A percentile compares a stretch with the other conserved stretches of the same genome.
Evolutionary conservation across 2,888 invertebrate genomes (phyloP).

Genomic region (Unio delphinus): DNA sequence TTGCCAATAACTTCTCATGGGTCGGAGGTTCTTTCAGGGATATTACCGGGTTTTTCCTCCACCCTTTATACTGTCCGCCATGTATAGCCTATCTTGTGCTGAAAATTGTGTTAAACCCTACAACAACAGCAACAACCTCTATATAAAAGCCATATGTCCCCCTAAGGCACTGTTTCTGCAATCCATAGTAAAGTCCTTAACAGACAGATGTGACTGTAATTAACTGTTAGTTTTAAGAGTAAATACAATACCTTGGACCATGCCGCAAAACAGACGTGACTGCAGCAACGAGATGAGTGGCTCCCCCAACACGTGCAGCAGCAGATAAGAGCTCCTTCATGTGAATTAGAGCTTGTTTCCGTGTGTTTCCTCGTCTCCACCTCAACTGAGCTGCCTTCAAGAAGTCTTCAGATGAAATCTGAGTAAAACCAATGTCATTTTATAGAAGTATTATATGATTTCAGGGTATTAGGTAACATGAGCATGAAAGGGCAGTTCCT

Average conservation of each 20-base stretch:
- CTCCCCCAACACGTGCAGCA: conserved; percentile 65
- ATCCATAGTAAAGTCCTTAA: no score
- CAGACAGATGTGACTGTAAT: background rate
- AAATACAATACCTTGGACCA: conserved; percentile 61
- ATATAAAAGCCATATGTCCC: no score
- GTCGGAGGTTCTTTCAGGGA: no score
- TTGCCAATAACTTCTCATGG: no score
- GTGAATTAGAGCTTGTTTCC: conserved; percentile 66
- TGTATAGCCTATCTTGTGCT: no score
- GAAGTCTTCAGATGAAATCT: conserved; percentile 67
- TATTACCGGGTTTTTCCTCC: no score
- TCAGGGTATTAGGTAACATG: background rate
- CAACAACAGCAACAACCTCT: no score
- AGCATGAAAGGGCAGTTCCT: no score
- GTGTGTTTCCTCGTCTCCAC: conserved; percentile 60
- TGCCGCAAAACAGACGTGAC: conserved; percentile 68
- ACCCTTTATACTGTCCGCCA: no score
- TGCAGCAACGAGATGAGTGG: conserved; percentile 69
- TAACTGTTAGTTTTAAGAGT: background rate
- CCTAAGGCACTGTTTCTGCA: no score
- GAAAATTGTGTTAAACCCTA: no score
- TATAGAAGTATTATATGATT: background rate
- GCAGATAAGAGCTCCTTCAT: conserved; percentile 69
- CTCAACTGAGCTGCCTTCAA: conserved; percentile 65
- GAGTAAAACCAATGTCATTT: conserved; percentile 9